phyloP scores from a whole-genome alignment of 2,888 invertebrate genomes.

The Chironomus tentans region DNA sequence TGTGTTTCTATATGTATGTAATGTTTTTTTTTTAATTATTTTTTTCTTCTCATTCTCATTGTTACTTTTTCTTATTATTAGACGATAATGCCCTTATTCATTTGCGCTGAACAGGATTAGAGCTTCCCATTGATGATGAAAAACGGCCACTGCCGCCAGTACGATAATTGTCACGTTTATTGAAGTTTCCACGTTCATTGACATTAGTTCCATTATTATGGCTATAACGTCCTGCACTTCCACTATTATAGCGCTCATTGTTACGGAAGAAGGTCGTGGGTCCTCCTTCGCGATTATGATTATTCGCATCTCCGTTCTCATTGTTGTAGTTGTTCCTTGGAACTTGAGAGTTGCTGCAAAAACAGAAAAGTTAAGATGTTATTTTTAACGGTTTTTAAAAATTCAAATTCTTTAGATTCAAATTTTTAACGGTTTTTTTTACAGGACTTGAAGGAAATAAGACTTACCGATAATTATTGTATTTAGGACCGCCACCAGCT shows the following conservation, averaged over 20 bases:
- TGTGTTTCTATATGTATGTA: no score
- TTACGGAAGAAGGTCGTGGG: conserved; percentile 26
- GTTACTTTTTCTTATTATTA: no score
- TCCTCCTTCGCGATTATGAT: conserved; percentile 1
- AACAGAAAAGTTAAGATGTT: background rate
- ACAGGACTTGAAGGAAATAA: no score
- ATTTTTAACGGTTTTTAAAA: no score
- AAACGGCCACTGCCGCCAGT: conserved; percentile 19
- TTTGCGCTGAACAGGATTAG: background rate
- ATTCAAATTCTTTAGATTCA: no score
- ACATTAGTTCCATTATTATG: background rate
- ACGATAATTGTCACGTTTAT: conserved; percentile 19
- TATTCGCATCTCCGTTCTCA: conserved; percentile 20
- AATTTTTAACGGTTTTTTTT: background rate
- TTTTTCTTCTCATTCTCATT: no score
- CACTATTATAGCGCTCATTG: conserved; percentile 16
- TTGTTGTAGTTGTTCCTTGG: conserved; percentile 3
- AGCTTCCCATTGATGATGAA: background rate
- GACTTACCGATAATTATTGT: conserved; percentile 24
- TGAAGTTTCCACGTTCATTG: conserved; percentile 3
- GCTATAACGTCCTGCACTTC: background rate
- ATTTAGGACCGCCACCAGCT: background rate
- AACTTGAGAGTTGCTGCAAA: conserved; percentile 1
- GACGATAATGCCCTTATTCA: no score
- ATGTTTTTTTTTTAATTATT: no score